Evolutionary conservation across 2,888 invertebrate species (phyloP), one percentile per base, ranked within the genome.

Genomic region (Agonum fuliginosum): DNA sequence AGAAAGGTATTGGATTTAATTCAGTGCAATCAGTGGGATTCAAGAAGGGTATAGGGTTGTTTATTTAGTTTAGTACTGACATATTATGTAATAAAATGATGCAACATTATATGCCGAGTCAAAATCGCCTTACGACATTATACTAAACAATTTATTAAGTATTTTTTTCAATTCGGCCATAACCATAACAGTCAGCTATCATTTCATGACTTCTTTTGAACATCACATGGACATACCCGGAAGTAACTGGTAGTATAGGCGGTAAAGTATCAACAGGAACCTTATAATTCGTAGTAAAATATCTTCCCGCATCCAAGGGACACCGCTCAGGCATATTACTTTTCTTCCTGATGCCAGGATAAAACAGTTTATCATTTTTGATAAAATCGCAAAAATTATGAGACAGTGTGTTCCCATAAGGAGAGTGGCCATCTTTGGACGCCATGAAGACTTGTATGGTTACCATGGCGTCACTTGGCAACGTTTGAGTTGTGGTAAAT

Each of bases 241-340:
- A 17, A 22, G 10, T 10, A 8, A n/a, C 22, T 19, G 51, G 51
- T 17, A 51, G 2, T 3, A 51, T 4, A 3, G 51, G 51, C 3
- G 51, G 51, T 10, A 51, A 8, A 19, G 2, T 3, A 20, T 22
- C n/a, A 12, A 4, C 19, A 22, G 51, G 51, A 2, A 51, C 22
- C 8, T n/a, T 1, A 20, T 51, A 51, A 4, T 51, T 51, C 14
- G 14, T 22, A 1, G 5, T n/a, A 22, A n/a, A n/a, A 62, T 62
- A 62, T 1, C 10, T n/a, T 1, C 12, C 12, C 6, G 22, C 10
- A 8, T 24, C 4, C 10, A 62, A 12, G 5, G 62, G 62, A 12
- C 62, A 62, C n/a, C 6, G 22, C 8, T 22, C 2, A 24, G 62
- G 62, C 1, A 62, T n/a, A 62, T 62, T 62, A n/a, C 62, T 30